Percentiles rank a stretch among this genome's conserved stretches.
Conservation (phyloP, 1,140 invertebrate genomes). For the Drosophila ananassae region DNA sequence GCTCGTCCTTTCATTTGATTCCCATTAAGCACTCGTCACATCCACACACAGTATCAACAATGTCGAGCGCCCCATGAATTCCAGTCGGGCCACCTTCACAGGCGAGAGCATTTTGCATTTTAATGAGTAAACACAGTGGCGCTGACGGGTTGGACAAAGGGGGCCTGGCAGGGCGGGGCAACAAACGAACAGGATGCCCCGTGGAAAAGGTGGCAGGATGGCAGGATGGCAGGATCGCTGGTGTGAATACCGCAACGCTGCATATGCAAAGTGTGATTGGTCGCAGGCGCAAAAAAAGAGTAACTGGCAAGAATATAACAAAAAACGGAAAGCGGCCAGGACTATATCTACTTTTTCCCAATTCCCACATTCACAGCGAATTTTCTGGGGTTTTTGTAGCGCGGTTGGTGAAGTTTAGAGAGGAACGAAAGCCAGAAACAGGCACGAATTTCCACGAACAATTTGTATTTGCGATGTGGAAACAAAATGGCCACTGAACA, state of each 20-base stretch:
- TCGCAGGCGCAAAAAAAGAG: conserved; percentile 36
- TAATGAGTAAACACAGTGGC: conserved; percentile 68
- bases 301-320: conserved; percentile 10
- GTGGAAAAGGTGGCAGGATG: conserved; percentile 16
- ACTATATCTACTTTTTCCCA: conserved; percentile 6
- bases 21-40: conserved; percentile 19
- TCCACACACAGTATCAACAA: conserved; percentile 34
- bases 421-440: conserved; percentile 8
- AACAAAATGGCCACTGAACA: conserved; percentile 71
- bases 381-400: conserved; percentile 29
- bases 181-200: conserved; percentile 13
- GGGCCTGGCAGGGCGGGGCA: neutral
- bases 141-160: neutral
- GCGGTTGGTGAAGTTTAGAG: conserved; percentile 41
- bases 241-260: conserved; percentile 62
- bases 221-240: conserved; percentile 10
- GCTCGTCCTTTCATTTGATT: conserved; percentile 14
- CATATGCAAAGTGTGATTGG: conserved; percentile 66
- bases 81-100: conserved; percentile 25
- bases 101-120: conserved; percentile 72
- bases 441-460: conserved; percentile 50
- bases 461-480: conserved; percentile 78
- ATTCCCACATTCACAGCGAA: conserved; percentile 11
- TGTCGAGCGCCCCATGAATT: conserved; percentile 47
- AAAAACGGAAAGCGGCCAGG: conserved; percentile 27